Percentiles rank a stretch among this genome's conserved stretches.
Evolutionary conservation across 2,888 invertebrate genomes (phyloP).

Genomic region (Phytoseiulus persimilis): DNA sequence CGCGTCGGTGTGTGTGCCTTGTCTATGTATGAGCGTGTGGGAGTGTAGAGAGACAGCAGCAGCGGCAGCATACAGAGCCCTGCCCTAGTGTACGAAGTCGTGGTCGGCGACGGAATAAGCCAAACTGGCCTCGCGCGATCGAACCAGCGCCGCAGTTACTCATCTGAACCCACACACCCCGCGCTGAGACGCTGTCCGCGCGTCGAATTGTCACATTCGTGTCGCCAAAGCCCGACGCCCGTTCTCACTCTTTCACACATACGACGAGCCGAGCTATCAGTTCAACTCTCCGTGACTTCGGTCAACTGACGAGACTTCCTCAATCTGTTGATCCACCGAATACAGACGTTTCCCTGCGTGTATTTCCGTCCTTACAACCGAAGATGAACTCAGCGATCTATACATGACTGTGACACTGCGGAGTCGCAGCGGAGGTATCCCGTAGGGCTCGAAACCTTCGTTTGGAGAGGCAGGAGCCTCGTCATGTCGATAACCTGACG

Average conservation of each 20-base stretch:
- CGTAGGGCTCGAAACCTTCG: too few species aligned
- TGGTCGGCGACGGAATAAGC: conserved; percentile 9
- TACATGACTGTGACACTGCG: neutral
- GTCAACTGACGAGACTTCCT: neutral
- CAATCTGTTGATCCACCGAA: neutral
- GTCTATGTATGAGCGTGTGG: neutral
- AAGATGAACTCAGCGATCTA: neutral
- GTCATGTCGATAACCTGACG: too few species aligned
- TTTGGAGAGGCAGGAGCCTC: too few species aligned
- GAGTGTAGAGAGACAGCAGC: conserved; percentile 22
- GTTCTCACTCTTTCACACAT: neutral
- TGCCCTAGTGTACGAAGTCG: conserved; percentile 10
- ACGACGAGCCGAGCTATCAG: neutral
- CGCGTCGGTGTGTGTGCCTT: conserved; percentile 8
- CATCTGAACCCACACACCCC: neutral
- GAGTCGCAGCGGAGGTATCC: too few species aligned
- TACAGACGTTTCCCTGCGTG: neutral
- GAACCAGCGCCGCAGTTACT: neutral
- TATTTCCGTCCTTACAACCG: neutral
- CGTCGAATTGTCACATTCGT: neutral
- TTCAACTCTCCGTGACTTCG: neutral
- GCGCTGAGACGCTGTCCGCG: neutral
- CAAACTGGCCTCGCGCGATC: neutral
- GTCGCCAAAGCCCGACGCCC: neutral
- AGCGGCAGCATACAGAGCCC: neutral